phyloP scores from a whole-genome alignment of 2,113 vertebrate species.

The Myotis lucifugus region DNA sequence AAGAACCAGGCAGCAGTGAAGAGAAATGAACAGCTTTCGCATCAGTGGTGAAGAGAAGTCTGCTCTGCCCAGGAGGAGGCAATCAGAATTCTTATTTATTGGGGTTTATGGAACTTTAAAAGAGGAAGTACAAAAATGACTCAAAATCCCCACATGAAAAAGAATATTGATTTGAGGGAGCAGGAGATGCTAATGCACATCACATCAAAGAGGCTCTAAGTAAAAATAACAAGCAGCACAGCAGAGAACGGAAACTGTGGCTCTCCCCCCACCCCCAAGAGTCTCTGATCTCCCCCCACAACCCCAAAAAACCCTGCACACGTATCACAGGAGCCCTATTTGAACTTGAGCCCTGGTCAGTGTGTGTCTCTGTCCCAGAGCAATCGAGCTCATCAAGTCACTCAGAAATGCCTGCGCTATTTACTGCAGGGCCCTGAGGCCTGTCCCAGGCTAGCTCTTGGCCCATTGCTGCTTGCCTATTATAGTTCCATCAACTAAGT shows the following conservation, averaged over 20 bases:
- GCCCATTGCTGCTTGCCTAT: background rate
- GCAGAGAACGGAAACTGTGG: conserved; percentile 45
- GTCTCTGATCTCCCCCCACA: conserved; percentile 23
- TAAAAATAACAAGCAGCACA: conserved; percentile 38
- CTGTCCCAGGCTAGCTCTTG: background rate
- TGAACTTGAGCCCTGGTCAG: background rate
- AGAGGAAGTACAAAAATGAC: conserved; percentile 67
- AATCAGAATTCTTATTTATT: conserved; percentile 61
- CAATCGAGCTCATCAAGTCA: background rate
- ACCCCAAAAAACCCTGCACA: background rate
- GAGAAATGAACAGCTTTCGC: background rate
- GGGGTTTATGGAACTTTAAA: conserved; percentile 68
- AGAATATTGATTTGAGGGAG: conserved; percentile 62
- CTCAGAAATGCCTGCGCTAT: background rate
- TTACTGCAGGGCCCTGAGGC: background rate
- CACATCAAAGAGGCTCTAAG: conserved; percentile 56
- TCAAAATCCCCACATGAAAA: conserved; percentile 76
- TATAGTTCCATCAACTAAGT: background rate
- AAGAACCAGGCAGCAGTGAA: background rate
- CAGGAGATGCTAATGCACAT: conserved; percentile 8
- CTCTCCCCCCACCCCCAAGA: background rate
- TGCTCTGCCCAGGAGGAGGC: background rate
- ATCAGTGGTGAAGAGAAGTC: background rate
- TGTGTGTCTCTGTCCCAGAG: background rate
- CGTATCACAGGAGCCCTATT: background rate